Evolutionary conservation across 2,797 vertebrate species (phyloP), one percentile per base, ranked within the genome.

Genomic region (Bradypodion ventrale): DNA sequence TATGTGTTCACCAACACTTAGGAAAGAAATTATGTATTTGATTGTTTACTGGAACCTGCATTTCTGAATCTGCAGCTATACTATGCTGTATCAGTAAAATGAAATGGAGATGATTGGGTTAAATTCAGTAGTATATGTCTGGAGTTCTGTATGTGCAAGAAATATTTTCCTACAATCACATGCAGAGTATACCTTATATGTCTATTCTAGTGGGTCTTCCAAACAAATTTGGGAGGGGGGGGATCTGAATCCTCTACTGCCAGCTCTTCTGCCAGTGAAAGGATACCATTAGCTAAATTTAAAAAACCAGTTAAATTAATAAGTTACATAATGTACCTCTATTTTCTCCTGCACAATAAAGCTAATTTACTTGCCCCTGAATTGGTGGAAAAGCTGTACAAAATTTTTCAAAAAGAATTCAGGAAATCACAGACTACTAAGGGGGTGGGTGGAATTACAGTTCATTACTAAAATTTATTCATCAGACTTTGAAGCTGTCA

Each of bases 401-500:
- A 10, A n/a, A 7, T 83, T 76, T 8, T 76, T 69, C 62, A 59
- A 72, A 19, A 2, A 69, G 74, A 69, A 4, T 40, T 76, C 29
- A 46, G 42, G 65, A 72, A 82, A 63, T 73, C 80, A 60, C 13
- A 72, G 56, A 7, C 21, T 69, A 56, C 59, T 21, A 46, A 29
- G 25, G 29, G 6, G 35, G 15, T 65, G 27, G 23, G 8, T 23
- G 3, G 8, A 77, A 77, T 77, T 83, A 77, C 49, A 59, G 35
- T 77, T 83, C 65, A 44, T 83, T 77, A 49, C 63, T 44, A 56
- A 65, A 69, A 69, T 69, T 12, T 69, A 83, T 77, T 69, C 49
- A 77, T 59, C 63, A 16, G 35, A 68, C 76, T 83, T 77, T 65
- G 74, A 77, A 83, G 37, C 74, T 77, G 82, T 69, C 82, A 69